phyloP scores from a whole-genome alignment of 2,888 invertebrate genomes.

The Melolontha melolontha region DNA sequence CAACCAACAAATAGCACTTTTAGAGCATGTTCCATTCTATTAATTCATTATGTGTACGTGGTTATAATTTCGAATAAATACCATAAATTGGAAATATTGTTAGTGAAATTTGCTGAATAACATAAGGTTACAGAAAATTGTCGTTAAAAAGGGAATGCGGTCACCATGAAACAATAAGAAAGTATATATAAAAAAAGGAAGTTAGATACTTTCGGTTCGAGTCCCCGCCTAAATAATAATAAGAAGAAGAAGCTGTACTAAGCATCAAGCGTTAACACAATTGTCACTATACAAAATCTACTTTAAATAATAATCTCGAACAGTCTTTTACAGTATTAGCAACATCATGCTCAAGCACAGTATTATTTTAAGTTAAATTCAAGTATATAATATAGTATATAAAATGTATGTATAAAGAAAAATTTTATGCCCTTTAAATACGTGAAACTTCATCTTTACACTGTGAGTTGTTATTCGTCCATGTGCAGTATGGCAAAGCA shows the following conservation, averaged over 20 bases:
- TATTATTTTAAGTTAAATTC: slow-evolving; percentile 40
- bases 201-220: slow-evolving; percentile 62
- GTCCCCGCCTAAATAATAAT: slow-evolving; percentile 65
- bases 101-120: slow-evolving; percentile 22
- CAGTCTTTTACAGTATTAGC: slow-evolving; percentile 45
- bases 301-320: slow-evolving; percentile 48
- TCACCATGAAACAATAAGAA: slow-evolving; percentile 23
- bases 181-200: slow-evolving; percentile 2
- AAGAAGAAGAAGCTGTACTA: slow-evolving; percentile 62
- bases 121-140: slow-evolving; percentile 42
- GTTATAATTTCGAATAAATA: not conserved
- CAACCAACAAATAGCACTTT: no score
- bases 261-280: slow-evolving; percentile 62
- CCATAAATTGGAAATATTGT: not conserved
- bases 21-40: no score
- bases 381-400: slow-evolving; percentile 17
- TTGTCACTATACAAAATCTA: slow-evolving; percentile 50
- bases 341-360: slow-evolving; percentile 61
- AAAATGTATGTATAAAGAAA: slow-evolving; percentile 25
- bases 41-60: no score
- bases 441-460: slow-evolving; percentile 39
- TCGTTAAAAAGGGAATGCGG: slow-evolving; percentile 41
- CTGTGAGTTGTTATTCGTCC: slow-evolving; percentile 21
- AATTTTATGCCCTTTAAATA: slow-evolving; percentile 12
- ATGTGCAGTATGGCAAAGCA: not conserved